Evolutionary conservation across 2,113 vertebrate genomes (phyloP), one percentile per base, ranked within the genome.

Genomic region (Mirounga angustirostris): DNA sequence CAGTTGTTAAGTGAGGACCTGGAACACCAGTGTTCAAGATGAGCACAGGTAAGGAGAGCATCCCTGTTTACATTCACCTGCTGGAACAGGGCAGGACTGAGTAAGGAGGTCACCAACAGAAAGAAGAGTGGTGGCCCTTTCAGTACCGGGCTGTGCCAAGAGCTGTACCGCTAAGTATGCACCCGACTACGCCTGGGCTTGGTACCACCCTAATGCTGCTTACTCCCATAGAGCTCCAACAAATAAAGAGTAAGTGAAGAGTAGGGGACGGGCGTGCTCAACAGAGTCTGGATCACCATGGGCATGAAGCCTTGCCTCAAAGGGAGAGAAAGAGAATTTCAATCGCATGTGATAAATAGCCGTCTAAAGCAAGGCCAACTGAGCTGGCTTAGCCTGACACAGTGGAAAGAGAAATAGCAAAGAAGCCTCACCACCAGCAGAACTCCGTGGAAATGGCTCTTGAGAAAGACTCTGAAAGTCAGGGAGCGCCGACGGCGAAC

Each of bases 401-500:
- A 56, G 15, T 21, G 9, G 10, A 40, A 65, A 79, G 26, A 84
- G 19, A 4, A 73, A 65, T 1, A 19, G 61, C 28, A 43, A 33
- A 11, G 40, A 76, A 54, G 14, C 30, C 14, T 4, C 43, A 40
- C 36, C 28, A 18, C 50, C 59, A 67, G 24, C 40, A 4, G 80
- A 18, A 26, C n/a, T 24, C 76, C 22, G 10, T n/a, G 14, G n/a
- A 40, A 74, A 61, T 7, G n/a, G 6, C 40, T 63, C 26, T 54
- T 40, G 69, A 93, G 63, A 88, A 96, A 30, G 28, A 58, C 73
- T 43, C 94, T 28, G 61, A 83, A 14, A 16, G 50, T 61, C 7
- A 1, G 30, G 6, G 28, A 12, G 43, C 78, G 4, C 30, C 40
- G 7, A 12, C 22, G 50, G 24, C 33, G 16, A 52, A 58, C 15